Evolutionary conservation across 2,888 invertebrate species (phyloP), one percentile per base, ranked within the genome.

Genomic region (Spialia ferax): DNA sequence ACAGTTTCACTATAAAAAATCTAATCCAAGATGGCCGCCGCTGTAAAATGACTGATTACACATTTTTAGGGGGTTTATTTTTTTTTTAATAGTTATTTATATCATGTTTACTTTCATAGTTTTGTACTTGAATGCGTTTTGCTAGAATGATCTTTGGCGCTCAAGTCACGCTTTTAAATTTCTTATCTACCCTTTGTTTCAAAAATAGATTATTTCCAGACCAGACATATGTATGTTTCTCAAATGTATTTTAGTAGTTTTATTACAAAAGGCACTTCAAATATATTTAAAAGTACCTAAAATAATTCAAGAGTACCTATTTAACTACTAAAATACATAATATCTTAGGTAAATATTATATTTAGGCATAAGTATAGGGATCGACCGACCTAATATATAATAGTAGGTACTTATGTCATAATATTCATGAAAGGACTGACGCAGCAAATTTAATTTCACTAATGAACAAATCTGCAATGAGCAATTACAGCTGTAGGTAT

Each of bases 401-500:
- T 38, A 38, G n/a, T n/a, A n/a, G n/a, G n/a, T n/a, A n/a, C 5
- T 13, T n/a, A 4, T 13, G 35, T 1, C 13, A 38, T 38, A 38
- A 54, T 23, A 26, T 52, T 23, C n/a, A 54, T 54, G 54, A 54
- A 26, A 54, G 20, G 26, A 54, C 15, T 55, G 26, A 55, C 15
- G 54, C 18, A 23, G 8, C 15, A 55, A 29, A 62, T 62, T 22
- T 13, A 62, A 57, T 56, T 57, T 57, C 52, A 23, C 22, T 52
- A 32, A 35, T 50, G 35, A 64, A 64, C 48, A 57, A 59, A 67
- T 60, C 61, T 61, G 45, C 32, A 38, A 20, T 54, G 32, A 26
- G 42, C 23, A 67, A 61, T 61, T 61, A 66, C 60, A 67, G 32
- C 61, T 63, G 48, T 48, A 63, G 15, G 26, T 63, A 42, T 35